Conservation (phyloP, 2,888 invertebrate genomes). For the Cheilosia variabilis region DNA sequence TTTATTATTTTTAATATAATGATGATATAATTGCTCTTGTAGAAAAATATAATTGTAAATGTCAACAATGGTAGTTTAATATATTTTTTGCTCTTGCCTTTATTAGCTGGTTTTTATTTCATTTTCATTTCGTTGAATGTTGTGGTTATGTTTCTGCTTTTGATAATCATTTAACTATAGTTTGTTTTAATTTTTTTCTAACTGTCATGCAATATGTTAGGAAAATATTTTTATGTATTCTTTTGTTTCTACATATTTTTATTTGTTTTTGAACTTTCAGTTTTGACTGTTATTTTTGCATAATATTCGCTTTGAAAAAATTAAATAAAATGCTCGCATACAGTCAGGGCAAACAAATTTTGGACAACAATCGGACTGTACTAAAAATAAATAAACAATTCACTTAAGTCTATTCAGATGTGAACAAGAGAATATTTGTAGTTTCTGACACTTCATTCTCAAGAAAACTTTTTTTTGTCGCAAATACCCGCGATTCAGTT, state of each 20-base stretch:
- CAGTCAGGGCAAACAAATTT: slow-evolving; percentile 1
- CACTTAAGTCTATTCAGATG: too few species aligned
- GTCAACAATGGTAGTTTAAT: slow-evolving; percentile 69
- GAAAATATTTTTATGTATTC: slow-evolving; percentile 41
- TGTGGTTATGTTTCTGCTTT: slow-evolving; percentile 28
- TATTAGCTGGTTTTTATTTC: slow-evolving; percentile 1
- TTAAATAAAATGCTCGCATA: neutral
- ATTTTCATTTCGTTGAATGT: slow-evolving; percentile 60
- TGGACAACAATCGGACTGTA: neutral
- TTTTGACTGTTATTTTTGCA: slow-evolving; percentile 36
- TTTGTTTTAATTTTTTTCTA: slow-evolving; percentile 6
- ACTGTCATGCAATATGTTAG: slow-evolving; percentile 20
- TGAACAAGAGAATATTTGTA: too few species aligned
- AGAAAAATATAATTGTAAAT: slow-evolving; percentile 75
- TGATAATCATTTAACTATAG: neutral
- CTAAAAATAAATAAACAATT: too few species aligned
- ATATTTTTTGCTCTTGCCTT: slow-evolving; percentile 28
- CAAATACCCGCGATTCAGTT: too few species aligned
- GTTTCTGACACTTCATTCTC: too few species aligned
- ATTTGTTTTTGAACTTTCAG: slow-evolving; percentile 51
- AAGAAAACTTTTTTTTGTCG: too few species aligned
- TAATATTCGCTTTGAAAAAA: neutral
- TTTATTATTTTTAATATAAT: slow-evolving; percentile 17
- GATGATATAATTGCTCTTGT: slow-evolving; percentile 70
- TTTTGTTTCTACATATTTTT: neutral